Evolutionary conservation across 37 sponge, comb jelly and placozoan species (phyloP), one percentile per base, ranked within the genome.

Genomic region (Chondrosia reniformis): DNA sequence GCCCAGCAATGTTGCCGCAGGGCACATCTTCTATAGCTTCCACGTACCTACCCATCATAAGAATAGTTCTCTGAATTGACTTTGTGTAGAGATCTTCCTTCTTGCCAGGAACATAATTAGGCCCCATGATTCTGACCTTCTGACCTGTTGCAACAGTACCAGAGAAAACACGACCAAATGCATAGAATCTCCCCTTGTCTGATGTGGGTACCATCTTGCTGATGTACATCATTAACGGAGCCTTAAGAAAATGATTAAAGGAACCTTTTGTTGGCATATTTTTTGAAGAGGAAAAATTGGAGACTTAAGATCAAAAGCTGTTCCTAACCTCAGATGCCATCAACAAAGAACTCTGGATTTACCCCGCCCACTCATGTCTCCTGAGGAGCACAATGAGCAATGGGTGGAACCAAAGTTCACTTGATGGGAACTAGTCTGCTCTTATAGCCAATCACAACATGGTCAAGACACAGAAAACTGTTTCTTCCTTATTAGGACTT

Each of bases 121-220:
- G 96, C 39, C 99, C 99, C 99, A 98, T 98, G 75, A 98, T 98
- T 45, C 99, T 83, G 25, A 75, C 73, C 83, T 95, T 98, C 79
- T 78, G 84, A 25, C 99, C 99, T 33, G 99, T 90, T n/a, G 89
- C 83, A 17, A 95, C 93, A 27, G 86, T 93, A 15, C 99, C 99
- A 27, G 94, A 89, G 92, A 98, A 98, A 43, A 98, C 99, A 77
- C 99, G 96, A 22, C 99, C 99, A 84, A 98, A 98, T 63, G 96
- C 99, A 80, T 98, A 98, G 94, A 95, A 98, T 49, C 99, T 91
- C 33, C 99, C 99, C 77, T 93, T 92, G 75, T 98, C 99, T 46
- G 84, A 76, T 27, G 99, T 95, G 69, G 99, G 99, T 37, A 98
- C 99, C 96, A 98, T 95, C 81, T 95, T 98, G 61, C 85, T 84